These are phyloP conservation scores for Dryadula phaetusa DNA, from an alignment of 2,888 invertebrate species.

Conservation along the genomic window DNA sequence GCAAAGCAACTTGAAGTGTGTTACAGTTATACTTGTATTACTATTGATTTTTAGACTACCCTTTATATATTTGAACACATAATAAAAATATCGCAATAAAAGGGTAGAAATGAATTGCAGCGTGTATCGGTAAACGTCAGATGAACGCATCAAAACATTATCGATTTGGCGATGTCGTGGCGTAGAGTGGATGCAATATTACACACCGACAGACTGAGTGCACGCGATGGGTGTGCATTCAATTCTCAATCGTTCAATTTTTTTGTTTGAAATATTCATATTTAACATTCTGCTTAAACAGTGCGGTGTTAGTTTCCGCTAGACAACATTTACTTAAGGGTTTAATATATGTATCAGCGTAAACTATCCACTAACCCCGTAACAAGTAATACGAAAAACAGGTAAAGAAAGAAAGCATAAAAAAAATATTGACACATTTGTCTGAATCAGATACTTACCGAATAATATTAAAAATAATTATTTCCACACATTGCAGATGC, in stretches of 20 bases:
- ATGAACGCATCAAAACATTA: conserved; percentile 28
- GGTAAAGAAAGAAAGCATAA: neutral
- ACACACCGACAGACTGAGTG: neutral
- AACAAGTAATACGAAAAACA: too few species aligned
- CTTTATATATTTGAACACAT: too few species aligned
- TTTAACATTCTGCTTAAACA: neutral
- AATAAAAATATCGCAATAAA: conserved; percentile 3
- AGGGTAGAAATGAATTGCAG: conserved; percentile 13
- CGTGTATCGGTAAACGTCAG: conserved; percentile 17
- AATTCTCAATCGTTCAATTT: neutral
- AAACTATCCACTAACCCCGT: too few species aligned
- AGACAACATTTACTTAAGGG: neutral
- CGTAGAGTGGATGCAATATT: neutral
- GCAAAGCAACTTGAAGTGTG: neutral
- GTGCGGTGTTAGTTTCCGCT: neutral
- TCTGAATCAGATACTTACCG: conserved; percentile 52
- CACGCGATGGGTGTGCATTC: neutral
- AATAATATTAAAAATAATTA: conserved; percentile 49
- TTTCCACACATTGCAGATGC: conserved; percentile 55
- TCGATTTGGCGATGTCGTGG: conserved; percentile 2
- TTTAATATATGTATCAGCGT: too few species aligned
- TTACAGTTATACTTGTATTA: neutral
- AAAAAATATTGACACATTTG: neutral
- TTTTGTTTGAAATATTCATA: neutral
- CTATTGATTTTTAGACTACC: too few species aligned